Evolutionary conservation across 1,140 invertebrate genomes (phyloP).

Genomic region (Psilanteris sp.): DNA sequence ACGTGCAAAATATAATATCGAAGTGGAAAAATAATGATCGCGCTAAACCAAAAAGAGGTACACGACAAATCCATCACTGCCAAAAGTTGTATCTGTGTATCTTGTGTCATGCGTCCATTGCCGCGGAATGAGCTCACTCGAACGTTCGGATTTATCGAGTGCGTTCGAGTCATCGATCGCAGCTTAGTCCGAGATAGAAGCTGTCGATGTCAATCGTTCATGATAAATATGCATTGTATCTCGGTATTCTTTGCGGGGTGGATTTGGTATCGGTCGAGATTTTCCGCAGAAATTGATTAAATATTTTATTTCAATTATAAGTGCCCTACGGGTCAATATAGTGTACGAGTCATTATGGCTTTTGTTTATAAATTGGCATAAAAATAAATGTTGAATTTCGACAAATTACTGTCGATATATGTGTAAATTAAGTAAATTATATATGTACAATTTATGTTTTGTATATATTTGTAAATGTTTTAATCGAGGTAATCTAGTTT

Average conservation of each 20-base stretch:
- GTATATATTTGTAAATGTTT: too few relatives aligned
- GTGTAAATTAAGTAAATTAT: too few relatives aligned
- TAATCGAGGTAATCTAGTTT: too few relatives aligned
- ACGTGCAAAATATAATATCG: conserved; percentile 26
- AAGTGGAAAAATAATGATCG: conserved; percentile 43
- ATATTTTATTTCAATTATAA: too few relatives aligned
- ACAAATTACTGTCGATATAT: too few relatives aligned
- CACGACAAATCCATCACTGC: conserved; percentile 39
- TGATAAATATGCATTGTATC: conserved; percentile 50
- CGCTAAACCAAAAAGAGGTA: conserved; percentile 26
- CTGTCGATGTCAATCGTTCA: conserved; percentile 39
- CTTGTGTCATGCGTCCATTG: conserved; percentile 56
- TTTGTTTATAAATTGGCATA: too few relatives aligned
- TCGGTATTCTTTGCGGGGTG: conserved; percentile 23
- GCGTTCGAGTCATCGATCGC: conserved; percentile 35
- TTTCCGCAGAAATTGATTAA: too few relatives aligned
- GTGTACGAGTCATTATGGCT: too few relatives aligned
- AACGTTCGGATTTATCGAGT: conserved; percentile 49
- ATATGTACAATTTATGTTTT: too few relatives aligned
- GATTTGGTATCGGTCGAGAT: too few relatives aligned
- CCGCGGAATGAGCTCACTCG: conserved; percentile 40
- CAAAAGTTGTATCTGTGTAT: conserved; percentile 55
- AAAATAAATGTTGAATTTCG: too few relatives aligned
- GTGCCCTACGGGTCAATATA: too few relatives aligned
- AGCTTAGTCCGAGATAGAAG: conserved; percentile 33